Evolutionary conservation across 2,113 vertebrate genomes (phyloP), one percentile per base, ranked within the genome.

Genomic region (Cynocephalus volans): DNA sequence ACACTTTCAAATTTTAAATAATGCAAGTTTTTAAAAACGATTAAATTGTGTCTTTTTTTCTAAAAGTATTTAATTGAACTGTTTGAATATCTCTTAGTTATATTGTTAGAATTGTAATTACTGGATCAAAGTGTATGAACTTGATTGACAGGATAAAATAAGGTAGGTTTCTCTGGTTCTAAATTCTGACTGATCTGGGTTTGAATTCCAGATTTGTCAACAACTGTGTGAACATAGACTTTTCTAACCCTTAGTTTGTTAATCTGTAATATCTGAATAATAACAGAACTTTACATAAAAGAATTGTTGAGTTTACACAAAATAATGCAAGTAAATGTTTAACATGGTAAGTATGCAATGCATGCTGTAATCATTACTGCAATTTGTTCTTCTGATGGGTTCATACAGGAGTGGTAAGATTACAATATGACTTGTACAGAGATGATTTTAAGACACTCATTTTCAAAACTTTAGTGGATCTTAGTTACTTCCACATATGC

Each of bases 191-290:
- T 56, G 1, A 56, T 45, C 18, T 88, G 8, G 26, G 4, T 94
- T 93, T 88, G 33, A 87, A 84, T 90, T 6, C 21, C 36, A 67
- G 33, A 4, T 65, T 93, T 91, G 18, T 94, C 48, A 97, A 87
- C 6, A 81, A 11, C 1, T 73, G 7, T 73, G 6, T 88, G 18
- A 73, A 52, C 17, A 50, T 84, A 36, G 26, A n/a, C 2, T 48
- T 86, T 88, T 79, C 33, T 88, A 69, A 36, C 6, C 4, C 67
- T 90, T 5, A 60, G 15, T 73, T 90, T 87, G 1, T 87, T 60
- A 19, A 85, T 92, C 12, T 67, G 45, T 23, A 87, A 82, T 45
- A 90, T 65, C 19, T 41, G 0, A 10, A 50, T 56, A 93, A 69
- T 90, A 93, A 33, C 3, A 77, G 62, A 76, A 28, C 41, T 0